phyloP scores from a whole-genome alignment of 2,797 vertebrate genomes.

The Ctenopoma multispine region DNA sequence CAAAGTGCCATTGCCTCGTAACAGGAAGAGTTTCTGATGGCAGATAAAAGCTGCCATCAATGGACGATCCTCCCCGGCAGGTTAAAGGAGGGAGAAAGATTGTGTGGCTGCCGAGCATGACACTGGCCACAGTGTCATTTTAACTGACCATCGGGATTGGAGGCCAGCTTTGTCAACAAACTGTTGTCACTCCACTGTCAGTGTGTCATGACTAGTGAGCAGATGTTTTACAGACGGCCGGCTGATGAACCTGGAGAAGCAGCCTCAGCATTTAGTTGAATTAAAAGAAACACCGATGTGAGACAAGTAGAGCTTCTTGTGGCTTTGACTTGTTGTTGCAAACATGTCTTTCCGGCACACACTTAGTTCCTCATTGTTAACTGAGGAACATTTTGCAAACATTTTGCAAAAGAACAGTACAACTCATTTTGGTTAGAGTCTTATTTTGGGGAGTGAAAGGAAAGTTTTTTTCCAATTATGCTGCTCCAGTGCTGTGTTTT shows the following conservation, averaged over 20 bases:
- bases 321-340: conserved; percentile 25
- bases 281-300: conserved; percentile 2
- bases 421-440: conserved; percentile 29
- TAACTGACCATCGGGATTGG: conserved; percentile 41
- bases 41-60: conserved; percentile 75
- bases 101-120: conserved; percentile 55
- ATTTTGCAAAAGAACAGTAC: conserved; percentile 37
- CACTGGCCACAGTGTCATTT: conserved; percentile 49
- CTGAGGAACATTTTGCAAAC: conserved; percentile 24
- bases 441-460: conserved; percentile 51
- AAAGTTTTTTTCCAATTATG: conserved; percentile 47
- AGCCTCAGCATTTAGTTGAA: conserved; percentile 1
- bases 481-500: conserved; percentile 57
- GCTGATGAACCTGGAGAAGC: conserved; percentile 20
- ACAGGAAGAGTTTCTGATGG: conserved; percentile 68
- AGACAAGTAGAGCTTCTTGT: conserved; percentile 16
- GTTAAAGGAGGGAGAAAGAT: conserved; percentile 55
- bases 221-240: conserved; percentile 10
- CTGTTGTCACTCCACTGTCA: conserved; percentile 13
- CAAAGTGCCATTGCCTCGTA: conserved; percentile 75
- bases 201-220: conserved; percentile 13
- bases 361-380: conserved; percentile 18
- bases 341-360: conserved; percentile 29
- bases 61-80: conserved; percentile 55
- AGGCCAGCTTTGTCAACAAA: conserved; percentile 56